Evolutionary conservation across 2,888 invertebrate species (phyloP), one percentile per base, ranked within the genome.

Genomic region (Corythucha ciliata): DNA sequence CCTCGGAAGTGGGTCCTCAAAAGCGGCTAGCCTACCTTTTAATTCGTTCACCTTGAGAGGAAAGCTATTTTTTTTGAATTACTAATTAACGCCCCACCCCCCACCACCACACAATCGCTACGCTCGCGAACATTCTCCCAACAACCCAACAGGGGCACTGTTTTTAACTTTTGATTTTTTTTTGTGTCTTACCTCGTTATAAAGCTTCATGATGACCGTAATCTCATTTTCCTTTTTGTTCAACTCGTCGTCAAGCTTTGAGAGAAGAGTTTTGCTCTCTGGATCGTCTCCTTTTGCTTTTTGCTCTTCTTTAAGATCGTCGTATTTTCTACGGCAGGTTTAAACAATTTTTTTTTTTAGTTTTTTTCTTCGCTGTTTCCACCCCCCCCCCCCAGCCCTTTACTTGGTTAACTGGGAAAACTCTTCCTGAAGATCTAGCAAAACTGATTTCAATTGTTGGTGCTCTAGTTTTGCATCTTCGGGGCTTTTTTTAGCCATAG

Each of bases 161-260:
- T n/a, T n/a, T n/a, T n/a, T n/a, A n/a, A n/a, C n/a, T n/a, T n/a
- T n/a, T n/a, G n/a, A n/a, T n/a, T n/a, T n/a, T n/a, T n/a, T n/a
- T n/a, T n/a, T n/a, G n/a, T n/a, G n/a, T n/a, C n/a, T 32, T 24
- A 50, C 50, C 36, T 50, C 50, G 20, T 50, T 50, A 37, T 44
- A 50, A n/a, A 50, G 33, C 14, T 42, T 42, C 50, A 50, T 50
- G 42, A 50, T 39, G 4, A 27, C 50, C 12, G 42, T 44, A 18
- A 50, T 50, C 26, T 50, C 50, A 6, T 29, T 44, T 42, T 50
- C 50, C 18, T 50, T 50, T 1, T 33, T 34, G n/a, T 41, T 42
- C 16, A 50, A 14, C 16, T 32, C 41, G 12, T 42, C 42, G 42
- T 50, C 50, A 3, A 50, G 33, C n/a, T 42, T 44, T 24, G n/a